Conservation (phyloP, 2,888 invertebrate genomes). For the Cheilosia variabilis region DNA sequence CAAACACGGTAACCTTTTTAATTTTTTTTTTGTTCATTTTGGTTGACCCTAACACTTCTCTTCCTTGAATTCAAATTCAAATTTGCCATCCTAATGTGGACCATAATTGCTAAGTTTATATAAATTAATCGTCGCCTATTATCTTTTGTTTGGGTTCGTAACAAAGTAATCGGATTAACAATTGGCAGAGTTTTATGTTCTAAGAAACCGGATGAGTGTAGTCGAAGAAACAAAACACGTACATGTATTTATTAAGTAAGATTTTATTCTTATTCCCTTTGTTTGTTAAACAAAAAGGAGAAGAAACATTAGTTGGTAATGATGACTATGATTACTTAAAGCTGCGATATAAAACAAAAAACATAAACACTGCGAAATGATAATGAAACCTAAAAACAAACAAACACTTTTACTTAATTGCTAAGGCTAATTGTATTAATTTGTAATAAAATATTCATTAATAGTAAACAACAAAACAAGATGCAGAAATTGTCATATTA, state of each 20-base stretch:
- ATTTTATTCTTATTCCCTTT: conserved; percentile 29
- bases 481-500: conserved; percentile 18
- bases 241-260: conserved; percentile 56
- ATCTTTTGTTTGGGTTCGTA: conserved; percentile 5
- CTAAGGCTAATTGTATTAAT: conserved; percentile 66
- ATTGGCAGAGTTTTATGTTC: conserved; percentile 11
- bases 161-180: conserved; percentile 40
- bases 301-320: neutral
- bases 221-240: conserved; percentile 24
- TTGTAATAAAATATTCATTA: conserved; percentile 40
- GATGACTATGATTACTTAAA: conserved; percentile 40
- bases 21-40: neutral
- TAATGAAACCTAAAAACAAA: conserved; percentile 23
- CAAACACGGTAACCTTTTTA: conserved; percentile 2
- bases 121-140: conserved; percentile 11
- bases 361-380: conserved; percentile 41
- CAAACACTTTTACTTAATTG: conserved; percentile 56
- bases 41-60: conserved; percentile 30
- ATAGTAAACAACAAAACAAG: conserved; percentile 1
- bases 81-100: conserved; percentile 71
- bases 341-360: conserved; percentile 54
- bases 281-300: neutral
- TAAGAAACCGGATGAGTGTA: neutral
- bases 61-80: conserved; percentile 62
- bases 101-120: conserved; percentile 58